phyloP scores from a whole-genome alignment of 1,140 invertebrate species.

The Eriosoma lanigerum region DNA sequence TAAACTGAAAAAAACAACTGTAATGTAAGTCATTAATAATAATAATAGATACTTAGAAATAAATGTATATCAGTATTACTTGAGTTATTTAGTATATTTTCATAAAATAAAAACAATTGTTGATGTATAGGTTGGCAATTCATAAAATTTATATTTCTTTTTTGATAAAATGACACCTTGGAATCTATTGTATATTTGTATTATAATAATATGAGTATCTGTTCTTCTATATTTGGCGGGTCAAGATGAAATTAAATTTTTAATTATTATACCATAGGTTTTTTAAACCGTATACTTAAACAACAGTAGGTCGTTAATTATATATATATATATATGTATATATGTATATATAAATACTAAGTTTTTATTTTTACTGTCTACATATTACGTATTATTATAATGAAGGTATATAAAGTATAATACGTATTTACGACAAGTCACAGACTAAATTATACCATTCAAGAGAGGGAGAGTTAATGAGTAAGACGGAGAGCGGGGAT shows the following conservation, averaged over 20 bases:
- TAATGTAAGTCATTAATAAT: no score
- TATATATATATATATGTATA: no score
- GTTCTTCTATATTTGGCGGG: slow-evolving; percentile 14
- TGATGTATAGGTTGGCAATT: not conserved
- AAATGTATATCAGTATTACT: not conserved
- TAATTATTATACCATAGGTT: slow-evolving; percentile 10
- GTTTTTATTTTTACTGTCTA: not conserved
- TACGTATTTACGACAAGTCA: not conserved
- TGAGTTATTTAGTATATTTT: not conserved
- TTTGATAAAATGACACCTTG: slow-evolving; percentile 22
- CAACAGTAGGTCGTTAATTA: not conserved
- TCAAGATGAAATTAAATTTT: not conserved
- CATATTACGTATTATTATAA: slow-evolving; percentile 12
- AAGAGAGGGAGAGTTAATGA: not conserved
- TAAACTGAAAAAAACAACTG: not conserved
- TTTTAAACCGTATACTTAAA: not conserved
- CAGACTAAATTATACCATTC: slow-evolving; percentile 24
- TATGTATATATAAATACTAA: slow-evolving; percentile 2
- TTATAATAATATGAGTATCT: no score
- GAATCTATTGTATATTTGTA: not conserved
- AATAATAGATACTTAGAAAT: not conserved
- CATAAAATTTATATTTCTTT: not conserved
- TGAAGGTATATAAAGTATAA: not conserved
- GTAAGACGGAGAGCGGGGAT: not conserved
- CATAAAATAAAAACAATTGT: not conserved